phyloP scores from a whole-genome alignment of 2,113 vertebrate species.

The Nothobranchius kuhntae region DNA sequence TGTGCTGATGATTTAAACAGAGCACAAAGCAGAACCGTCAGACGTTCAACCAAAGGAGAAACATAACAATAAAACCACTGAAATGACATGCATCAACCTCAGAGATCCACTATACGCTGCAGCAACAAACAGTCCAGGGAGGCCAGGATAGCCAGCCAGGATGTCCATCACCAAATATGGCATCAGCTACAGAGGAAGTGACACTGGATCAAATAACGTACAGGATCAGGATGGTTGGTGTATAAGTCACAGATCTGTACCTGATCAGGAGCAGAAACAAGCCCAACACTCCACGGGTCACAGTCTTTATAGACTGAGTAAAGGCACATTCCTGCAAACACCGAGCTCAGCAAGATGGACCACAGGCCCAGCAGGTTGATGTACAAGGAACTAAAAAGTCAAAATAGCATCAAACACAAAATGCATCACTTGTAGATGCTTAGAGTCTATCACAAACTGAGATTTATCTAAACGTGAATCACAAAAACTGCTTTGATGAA shows the following conservation, averaged over 20 bases:
- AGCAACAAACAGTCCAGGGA: slow-evolving; percentile 85
- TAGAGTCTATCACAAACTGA: too few species aligned
- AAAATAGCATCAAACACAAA: too few species aligned
- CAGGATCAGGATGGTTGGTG: background rate
- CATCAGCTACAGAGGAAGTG: slow-evolving; percentile 74
- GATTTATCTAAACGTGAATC: too few species aligned
- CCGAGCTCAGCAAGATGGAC: slow-evolving; percentile 80
- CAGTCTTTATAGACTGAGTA: slow-evolving; percentile 92
- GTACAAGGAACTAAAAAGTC: slow-evolving; percentile 84
- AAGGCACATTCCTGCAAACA: slow-evolving; percentile 86
- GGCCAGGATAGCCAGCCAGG: slow-evolving; percentile 76
- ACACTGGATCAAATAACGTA: background rate
- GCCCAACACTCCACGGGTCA: slow-evolving; percentile 86
- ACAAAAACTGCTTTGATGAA: too few species aligned
- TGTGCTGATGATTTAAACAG: slow-evolving; percentile 72
- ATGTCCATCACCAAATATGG: slow-evolving; percentile 83
- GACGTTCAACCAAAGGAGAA: background rate
- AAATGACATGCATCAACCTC: slow-evolving; percentile 62
- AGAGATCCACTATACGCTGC: slow-evolving; percentile 84
- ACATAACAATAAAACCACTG: background rate
- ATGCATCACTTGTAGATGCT: too few species aligned
- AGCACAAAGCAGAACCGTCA: background rate
- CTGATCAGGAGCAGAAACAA: slow-evolving; percentile 88
- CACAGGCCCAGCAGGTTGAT: slow-evolving; percentile 91
- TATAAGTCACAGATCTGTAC: slow-evolving; percentile 56